Evolutionary conservation across 2,888 invertebrate genomes (phyloP), one percentile per base, ranked within the genome.

Genomic region (Lepidocyrtoides sp.): DNA sequence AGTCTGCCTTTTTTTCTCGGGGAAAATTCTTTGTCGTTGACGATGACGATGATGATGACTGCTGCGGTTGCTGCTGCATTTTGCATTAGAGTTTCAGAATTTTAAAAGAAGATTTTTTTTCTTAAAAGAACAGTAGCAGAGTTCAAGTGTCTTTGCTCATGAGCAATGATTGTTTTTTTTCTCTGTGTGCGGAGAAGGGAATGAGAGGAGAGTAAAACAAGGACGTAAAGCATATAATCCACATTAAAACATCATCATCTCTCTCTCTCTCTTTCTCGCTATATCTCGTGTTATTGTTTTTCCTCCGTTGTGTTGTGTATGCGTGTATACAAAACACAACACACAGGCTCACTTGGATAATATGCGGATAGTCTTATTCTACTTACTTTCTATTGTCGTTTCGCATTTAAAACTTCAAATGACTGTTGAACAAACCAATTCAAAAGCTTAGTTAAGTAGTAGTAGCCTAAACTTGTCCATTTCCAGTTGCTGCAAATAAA

Each of bases 81-180:
- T 75, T 75, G 75, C 75, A 44, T 75, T 66, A 23, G 26, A 2
- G 12, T 69, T 69, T 41, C 66, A 36, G 36, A 36, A 29, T 54
- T 60, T 26, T 26, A 23, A 54, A 17, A 17, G 20, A 2, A 26
- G 12, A 17, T 63, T 2, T 29, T 29, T 69, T 36, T 26, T 17
- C 20, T 17, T 72, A 26, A 57, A n/a, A 41, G 54, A 69, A 89
- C 88, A 89, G 88, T 89, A 89, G 88, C 88, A 66, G 51, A 89
- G 69, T 89, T 63, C 44, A 89, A 89, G 82, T 89, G 88, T 89
- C 88, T 89, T 82, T 89, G 88, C 88, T 82, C 81, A 77, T 77
- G 81, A 83, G 89, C 89, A 89, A 82, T 89, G 72, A 89, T 41
- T 83, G 89, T 88, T 77, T 26, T 41, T 57, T 54, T 54, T 57